Evolutionary conservation across 2,113 vertebrate genomes (phyloP).

Genomic region (Forbesichthys papilliferus): DNA sequence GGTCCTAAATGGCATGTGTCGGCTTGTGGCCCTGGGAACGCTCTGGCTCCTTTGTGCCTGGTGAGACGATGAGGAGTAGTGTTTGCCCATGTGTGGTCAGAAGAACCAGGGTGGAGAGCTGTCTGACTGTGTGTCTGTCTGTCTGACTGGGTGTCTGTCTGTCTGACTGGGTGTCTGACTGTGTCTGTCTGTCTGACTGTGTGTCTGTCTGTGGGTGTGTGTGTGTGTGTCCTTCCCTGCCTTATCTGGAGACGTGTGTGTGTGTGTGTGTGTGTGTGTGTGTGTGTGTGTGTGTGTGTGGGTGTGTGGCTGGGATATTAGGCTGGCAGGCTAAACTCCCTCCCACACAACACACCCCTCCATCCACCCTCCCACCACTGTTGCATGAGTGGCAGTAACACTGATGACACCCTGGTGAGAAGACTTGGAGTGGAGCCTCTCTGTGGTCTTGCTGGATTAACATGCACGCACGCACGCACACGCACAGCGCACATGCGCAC

Average conservation of each 20-base stretch:
- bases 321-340: constrained; percentile 35
- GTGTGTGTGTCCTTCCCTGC: background rate
- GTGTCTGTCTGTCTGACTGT: background rate
- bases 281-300: constrained; percentile 10
- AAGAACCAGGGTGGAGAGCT: constrained; percentile 48
- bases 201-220: background rate
- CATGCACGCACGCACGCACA: constrained; percentile 7
- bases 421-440: constrained; percentile 48
- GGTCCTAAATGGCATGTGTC: constrained; percentile 63
- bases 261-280: background rate
- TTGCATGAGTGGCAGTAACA: constrained; percentile 51
- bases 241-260: background rate
- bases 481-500: background rate
- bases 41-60: constrained; percentile 63
- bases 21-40: constrained; percentile 68
- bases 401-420: constrained; percentile 43
- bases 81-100: constrained; percentile 59
- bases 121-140: constrained; percentile 16
- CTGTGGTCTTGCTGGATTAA: constrained; percentile 53
- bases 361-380: constrained; percentile 23
- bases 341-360: no score
- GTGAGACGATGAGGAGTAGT: constrained; percentile 63
- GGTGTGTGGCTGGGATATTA: constrained; percentile 37
- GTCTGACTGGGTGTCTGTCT: background rate
- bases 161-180: constrained; percentile 12